A percentile compares a stretch with the other conserved stretches of the same genome.
Evolutionary conservation across 2,113 vertebrate genomes (phyloP).

Genomic region (Microtus pennsylvanicus): DNA sequence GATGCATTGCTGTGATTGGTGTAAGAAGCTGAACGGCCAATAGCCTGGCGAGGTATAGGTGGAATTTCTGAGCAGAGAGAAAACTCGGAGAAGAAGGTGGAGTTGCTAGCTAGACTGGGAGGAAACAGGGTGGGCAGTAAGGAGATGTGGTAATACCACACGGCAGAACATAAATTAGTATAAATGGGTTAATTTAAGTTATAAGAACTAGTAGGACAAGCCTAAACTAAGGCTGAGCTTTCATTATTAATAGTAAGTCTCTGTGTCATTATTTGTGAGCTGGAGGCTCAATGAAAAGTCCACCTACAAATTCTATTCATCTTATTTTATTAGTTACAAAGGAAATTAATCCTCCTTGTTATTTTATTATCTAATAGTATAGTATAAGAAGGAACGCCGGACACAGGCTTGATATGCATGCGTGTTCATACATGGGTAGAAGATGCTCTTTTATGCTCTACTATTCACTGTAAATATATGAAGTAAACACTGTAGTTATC

Average conservation of each 20-base stretch:
- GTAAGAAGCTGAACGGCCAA: neutral
- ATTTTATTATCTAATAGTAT: neutral
- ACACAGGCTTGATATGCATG: neutral
- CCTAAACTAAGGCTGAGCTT: neutral
- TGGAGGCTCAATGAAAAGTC: neutral
- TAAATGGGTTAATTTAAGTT: neutral
- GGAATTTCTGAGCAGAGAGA: neutral
- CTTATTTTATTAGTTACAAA: slow-evolving; percentile 26
- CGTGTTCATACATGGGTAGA: neutral
- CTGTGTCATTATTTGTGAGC: neutral
- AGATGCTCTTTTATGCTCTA: neutral
- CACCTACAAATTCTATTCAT: neutral
- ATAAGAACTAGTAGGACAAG: neutral
- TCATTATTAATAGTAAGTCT: neutral
- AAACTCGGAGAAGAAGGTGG: neutral
- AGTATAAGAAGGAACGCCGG: neutral
- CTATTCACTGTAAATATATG: neutral
- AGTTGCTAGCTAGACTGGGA: neutral
- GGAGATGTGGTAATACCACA: neutral
- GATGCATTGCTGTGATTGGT: neutral
- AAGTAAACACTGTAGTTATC: neutral
- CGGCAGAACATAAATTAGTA: neutral
- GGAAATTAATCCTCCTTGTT: neutral
- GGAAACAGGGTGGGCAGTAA: neutral
- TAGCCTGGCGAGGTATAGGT: too few species aligned